These are phyloP conservation scores for Pseudomyrmex gracilis DNA, from an alignment of 1,140 invertebrate genomes.

Conservation along the genomic window DNA sequence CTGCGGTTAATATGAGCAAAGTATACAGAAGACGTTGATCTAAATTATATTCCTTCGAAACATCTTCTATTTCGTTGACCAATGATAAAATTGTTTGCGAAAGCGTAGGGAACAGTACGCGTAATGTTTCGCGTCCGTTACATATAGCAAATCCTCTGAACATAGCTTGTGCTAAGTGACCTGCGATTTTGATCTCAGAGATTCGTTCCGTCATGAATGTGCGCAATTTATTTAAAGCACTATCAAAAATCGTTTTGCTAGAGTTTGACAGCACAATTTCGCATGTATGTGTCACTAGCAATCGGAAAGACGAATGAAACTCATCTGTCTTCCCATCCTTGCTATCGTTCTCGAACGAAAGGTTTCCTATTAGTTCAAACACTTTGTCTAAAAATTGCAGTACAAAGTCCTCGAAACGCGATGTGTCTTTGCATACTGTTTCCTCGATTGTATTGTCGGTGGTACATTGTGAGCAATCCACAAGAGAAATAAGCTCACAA, in stretches of 20 bases:
- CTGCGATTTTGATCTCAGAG: conserved; percentile 93
- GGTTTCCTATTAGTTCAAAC: conserved; percentile 91
- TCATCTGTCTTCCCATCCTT: conserved; percentile 85
- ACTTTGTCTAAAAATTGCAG: conserved; percentile 93
- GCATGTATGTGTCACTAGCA: conserved; percentile 85
- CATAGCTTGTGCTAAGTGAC: conserved; percentile 89
- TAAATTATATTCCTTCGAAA: conserved; percentile 90
- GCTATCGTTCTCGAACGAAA: conserved; percentile 88
- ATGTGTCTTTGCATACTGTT: conserved; percentile 92
- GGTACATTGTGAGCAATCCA: conserved; percentile 93
- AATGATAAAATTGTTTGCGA: conserved; percentile 87
- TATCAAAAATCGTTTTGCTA: conserved; percentile 86
- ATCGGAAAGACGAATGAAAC: conserved; percentile 66
- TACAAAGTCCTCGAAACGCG: conserved; percentile 95
- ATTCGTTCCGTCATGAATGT: conserved; percentile 90
- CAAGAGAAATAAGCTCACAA: conserved; percentile 92
- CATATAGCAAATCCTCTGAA: conserved; percentile 90
- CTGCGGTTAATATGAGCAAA: conserved; percentile 90
- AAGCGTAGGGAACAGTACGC: conserved; percentile 90
- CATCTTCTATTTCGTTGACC: conserved; percentile 86
- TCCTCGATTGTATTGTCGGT: conserved; percentile 90
- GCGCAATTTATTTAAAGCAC: conserved; percentile 91
- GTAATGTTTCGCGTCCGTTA: conserved; percentile 88
- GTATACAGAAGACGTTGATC: conserved; percentile 93
- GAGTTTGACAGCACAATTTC: conserved; percentile 86